A percentile compares a stretch with the other conserved stretches of the same genome.
phyloP scores from a whole-genome alignment of 2,113 vertebrate species.

The Limnothrissa miodon region DNA sequence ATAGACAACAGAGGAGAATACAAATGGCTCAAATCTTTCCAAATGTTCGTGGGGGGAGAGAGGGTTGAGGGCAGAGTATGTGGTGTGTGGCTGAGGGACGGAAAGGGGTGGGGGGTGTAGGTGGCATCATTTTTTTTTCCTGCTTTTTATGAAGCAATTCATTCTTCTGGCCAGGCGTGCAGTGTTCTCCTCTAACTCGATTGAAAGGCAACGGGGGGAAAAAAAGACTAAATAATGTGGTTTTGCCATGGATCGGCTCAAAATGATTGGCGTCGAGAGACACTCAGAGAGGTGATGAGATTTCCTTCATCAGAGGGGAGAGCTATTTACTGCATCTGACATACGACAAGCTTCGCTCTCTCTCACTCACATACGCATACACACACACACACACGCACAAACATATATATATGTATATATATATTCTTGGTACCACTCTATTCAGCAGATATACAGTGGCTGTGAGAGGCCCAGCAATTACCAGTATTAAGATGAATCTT shows the following conservation, averaged over 20 bases:
- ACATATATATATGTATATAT: no score
- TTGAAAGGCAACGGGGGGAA: slow-evolving; percentile 45
- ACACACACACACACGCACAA: no score
- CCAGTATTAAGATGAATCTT: slow-evolving; percentile 65
- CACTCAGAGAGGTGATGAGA: slow-evolving; percentile 62
- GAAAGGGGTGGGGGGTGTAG: not conserved
- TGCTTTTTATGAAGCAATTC: slow-evolving; percentile 37
- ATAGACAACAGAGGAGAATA: slow-evolving; percentile 39
- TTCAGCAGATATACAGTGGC: slow-evolving; percentile 51
- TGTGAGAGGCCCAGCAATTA: slow-evolving; percentile 68
- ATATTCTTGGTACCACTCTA: not conserved
- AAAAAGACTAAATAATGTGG: slow-evolving; percentile 64
- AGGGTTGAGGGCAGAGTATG: not conserved
- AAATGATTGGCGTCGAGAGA: slow-evolving; percentile 70
- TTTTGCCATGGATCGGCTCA: slow-evolving; percentile 61
- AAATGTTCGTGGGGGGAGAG: slow-evolving; percentile 25
- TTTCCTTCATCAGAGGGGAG: slow-evolving; percentile 61
- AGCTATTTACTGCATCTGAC: slow-evolving; percentile 67
- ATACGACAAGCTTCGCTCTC: slow-evolving; percentile 58
- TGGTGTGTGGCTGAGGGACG: not conserved
- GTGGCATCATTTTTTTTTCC: slow-evolving; percentile 46
- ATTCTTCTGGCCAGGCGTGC: slow-evolving; percentile 32
- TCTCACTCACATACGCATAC: not conserved
- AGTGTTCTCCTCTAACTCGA: slow-evolving; percentile 38
- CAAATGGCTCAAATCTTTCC: slow-evolving; percentile 35